These are phyloP conservation scores for Caenorhabditis imperialis DNA, from an alignment of 2,888 invertebrate species.

Conservation along the genomic window DNA sequence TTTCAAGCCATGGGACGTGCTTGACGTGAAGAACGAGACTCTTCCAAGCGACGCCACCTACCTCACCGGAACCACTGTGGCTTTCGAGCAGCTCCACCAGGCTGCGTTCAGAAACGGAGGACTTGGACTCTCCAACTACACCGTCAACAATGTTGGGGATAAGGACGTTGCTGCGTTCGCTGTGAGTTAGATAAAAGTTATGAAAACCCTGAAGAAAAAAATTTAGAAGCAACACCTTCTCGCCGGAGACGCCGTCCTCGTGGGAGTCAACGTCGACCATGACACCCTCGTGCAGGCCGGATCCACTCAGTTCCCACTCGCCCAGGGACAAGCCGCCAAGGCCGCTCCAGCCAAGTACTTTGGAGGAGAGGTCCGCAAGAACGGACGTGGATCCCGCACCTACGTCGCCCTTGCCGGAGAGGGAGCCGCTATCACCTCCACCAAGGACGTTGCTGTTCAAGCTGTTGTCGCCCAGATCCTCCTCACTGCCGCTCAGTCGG, in stretches of 20 bases:
- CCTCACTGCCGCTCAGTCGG: conserved; percentile 61
- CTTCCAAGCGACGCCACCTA: conserved; percentile 58
- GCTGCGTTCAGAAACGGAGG: conserved; percentile 86
- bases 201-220: background rate
- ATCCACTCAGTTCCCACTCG: conserved; percentile 62
- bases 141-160: conserved; percentile 56
- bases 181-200: conserved; percentile 22
- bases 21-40: conserved; percentile 81
- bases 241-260: conserved; percentile 84
- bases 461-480: conserved; percentile 68
- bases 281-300: conserved; percentile 82
- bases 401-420: conserved; percentile 74
- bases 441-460: conserved; percentile 70
- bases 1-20: conserved; percentile 93
- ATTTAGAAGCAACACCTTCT: conserved; percentile 50
- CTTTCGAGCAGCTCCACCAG: conserved; percentile 87
- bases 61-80: conserved; percentile 78
- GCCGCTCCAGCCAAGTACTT: conserved; percentile 61
- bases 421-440: conserved; percentile 65
- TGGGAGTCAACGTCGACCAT: conserved; percentile 87
- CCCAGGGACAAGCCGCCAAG: conserved; percentile 67
- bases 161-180: conserved; percentile 53
- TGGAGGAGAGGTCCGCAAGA: conserved; percentile 66
- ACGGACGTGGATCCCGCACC: conserved; percentile 51
- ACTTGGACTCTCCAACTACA: conserved; percentile 84